Evolutionary conservation across 2,888 invertebrate species (phyloP).

Genomic region (Eupithecia dodoneata): DNA sequence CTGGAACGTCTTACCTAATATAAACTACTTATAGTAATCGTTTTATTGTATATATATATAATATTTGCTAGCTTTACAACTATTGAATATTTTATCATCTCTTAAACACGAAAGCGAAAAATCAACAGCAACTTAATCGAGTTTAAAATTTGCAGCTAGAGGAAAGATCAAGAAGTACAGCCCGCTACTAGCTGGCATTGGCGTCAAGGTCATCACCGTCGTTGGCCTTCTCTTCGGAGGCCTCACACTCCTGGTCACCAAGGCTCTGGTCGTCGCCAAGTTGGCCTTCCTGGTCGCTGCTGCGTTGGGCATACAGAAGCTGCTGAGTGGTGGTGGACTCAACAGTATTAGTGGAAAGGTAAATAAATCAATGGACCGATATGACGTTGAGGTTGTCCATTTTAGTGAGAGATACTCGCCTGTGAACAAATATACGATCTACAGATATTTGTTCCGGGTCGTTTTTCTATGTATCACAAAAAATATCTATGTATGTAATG

Average conservation of each 20-base stretch:
- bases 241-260: slow-evolving; percentile 88
- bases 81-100: no score
- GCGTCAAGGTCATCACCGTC: slow-evolving; percentile 88
- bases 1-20: no score
- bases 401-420: no score
- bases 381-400: no score
- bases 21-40: no score
- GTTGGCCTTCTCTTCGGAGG: slow-evolving; percentile 88
- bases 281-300: slow-evolving; percentile 90
- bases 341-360: slow-evolving; percentile 77
- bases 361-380: slow-evolving; percentile 20
- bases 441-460: no score
- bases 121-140: neutral
- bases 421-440: no score
- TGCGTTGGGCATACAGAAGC: slow-evolving; percentile 87
- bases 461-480: no score
- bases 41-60: no score
- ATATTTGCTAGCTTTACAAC: no score
- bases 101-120: no score
- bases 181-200: slow-evolving; percentile 87
- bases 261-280: slow-evolving; percentile 91
- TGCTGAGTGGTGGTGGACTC: slow-evolving; percentile 83
- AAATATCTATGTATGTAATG: no score
- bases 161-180: slow-evolving; percentile 90
- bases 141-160: slow-evolving; percentile 81